Base-by-base conservation (phyloP, 1,140 invertebrate species). In the Euwallacea similis region DNA sequence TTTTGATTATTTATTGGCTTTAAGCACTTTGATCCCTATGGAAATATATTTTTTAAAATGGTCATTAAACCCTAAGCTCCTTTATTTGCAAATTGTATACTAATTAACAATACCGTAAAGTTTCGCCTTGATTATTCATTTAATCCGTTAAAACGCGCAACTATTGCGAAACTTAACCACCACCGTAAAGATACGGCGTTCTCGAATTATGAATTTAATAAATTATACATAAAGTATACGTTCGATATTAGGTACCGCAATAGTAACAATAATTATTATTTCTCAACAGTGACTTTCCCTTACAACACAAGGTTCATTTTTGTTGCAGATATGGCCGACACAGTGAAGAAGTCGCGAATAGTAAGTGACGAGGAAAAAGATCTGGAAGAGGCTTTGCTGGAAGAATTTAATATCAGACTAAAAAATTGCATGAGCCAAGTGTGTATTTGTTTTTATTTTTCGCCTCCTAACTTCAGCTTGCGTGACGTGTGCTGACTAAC, bases 361-460 rank as follows among this genome's bases (percentile, higher is more conserved):
- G 80, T 82, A 82, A 82, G 81, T 82, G 79, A 81, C n/a, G 73
- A 72, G 10, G 76, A 79, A 11, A 76, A 79, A 66, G 74, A 79
- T 74, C 69, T 80, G 42, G 80, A 81, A 73, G 80, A 80, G 69
- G 69, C 76, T 63, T 76, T 81, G 65, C 76, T 82, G 70, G 79
- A 81, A 76, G 81, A 82, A 72, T 81, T 82, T 79, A 82, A 81
- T 75, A 72, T 78, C 73, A 75, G 80, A 68, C 77, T 82, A 77
- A 82, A 81, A 79, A 79, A 77, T 53, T 82, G 81, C 77, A 77
- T 82, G 76, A 81, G 78, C 73, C 74, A 80, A 77, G 81, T 82
- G 77, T 79, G 80, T 81, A 73, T 78, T 77, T 79, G 74, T 73
- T 42, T 62, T 55, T 2, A 54, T 60, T 71, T 58, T 64, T 56